These are phyloP conservation scores for Parapristionchus giblindavisi DNA, from an alignment of 2,888 invertebrate species.

Conservation along the genomic window DNA sequence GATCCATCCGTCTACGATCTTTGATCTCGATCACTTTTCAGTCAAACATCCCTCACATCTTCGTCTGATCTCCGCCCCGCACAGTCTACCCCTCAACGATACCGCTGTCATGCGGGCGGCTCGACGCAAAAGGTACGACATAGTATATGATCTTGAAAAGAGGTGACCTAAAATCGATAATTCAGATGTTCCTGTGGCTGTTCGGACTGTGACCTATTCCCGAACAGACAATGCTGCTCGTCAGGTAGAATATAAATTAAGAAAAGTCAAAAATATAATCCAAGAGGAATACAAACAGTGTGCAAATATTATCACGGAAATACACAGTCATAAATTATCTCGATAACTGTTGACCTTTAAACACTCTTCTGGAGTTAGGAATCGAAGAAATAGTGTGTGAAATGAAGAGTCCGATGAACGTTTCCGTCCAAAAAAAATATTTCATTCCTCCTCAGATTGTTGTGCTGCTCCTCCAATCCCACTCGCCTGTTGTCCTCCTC, in stretches of 20 bases:
- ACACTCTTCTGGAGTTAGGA: slow-evolving; percentile 6
- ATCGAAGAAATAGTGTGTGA: too few relatives aligned
- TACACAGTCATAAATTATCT: too few relatives aligned
- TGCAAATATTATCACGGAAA: background rate
- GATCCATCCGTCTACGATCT: too few relatives aligned
- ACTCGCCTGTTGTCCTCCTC: slow-evolving; percentile 65
- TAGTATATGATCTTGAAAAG: background rate
- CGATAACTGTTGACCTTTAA: too few relatives aligned
- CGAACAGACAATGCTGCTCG: slow-evolving; percentile 60
- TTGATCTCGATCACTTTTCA: too few relatives aligned
- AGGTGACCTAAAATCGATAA: background rate
- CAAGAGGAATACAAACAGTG: background rate
- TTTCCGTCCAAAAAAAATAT: too few relatives aligned
- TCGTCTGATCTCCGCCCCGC: slow-evolving; percentile 50
- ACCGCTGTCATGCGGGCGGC: slow-evolving; percentile 43
- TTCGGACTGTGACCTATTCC: slow-evolving; percentile 63
- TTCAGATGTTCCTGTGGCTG: slow-evolving; percentile 61
- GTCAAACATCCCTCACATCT: slow-evolving; percentile 58
- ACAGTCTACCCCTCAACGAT: slow-evolving; percentile 51
- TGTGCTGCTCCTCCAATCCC: slow-evolving; percentile 51
- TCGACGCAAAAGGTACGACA: slow-evolving; percentile 23
- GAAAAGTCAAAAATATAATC: background rate
- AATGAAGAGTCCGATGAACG: too few relatives aligned
- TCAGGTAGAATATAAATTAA: slow-evolving; percentile 53
- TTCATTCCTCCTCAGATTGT: background rate